Percentiles rank a stretch among this genome's conserved stretches.
Evolutionary conservation across 2,113 vertebrate genomes (phyloP).

Genomic region (Hippocampus abdominalis): DNA sequence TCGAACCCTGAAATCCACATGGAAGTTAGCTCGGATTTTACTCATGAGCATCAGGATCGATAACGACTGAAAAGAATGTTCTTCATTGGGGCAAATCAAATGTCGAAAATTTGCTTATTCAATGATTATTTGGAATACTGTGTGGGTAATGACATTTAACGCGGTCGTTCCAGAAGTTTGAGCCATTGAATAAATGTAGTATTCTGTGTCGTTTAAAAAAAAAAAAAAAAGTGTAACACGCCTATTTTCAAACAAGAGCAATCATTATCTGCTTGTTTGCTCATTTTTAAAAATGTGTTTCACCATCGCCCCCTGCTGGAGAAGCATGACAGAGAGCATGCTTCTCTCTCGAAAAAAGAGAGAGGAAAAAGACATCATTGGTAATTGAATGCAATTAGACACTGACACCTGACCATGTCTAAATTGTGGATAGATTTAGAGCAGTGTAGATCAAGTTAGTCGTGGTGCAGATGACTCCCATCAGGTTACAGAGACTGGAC

Average conservation of each 20-base stretch:
- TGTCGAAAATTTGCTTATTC: background rate
- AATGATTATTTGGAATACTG: background rate
- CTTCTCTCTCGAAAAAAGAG: background rate
- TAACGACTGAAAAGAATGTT: too few relatives aligned
- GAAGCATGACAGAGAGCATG: too few relatives aligned
- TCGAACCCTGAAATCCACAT: background rate
- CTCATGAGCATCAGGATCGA: background rate
- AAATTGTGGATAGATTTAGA: constrained; percentile 75
- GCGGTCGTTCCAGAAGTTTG: background rate
- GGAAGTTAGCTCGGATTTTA: background rate
- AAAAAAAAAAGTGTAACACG: background rate
- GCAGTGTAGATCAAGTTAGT: constrained; percentile 75
- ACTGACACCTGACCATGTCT: constrained; percentile 14
- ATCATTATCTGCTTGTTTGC: background rate
- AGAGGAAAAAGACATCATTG: background rate
- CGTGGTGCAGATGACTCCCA: constrained; percentile 76
- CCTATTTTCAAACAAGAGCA: background rate
- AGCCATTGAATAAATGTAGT: background rate
- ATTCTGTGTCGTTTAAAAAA: background rate
- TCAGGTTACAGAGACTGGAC: constrained; percentile 80
- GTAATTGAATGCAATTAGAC: background rate
- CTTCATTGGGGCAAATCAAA: background rate
- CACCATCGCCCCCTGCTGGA: background rate
- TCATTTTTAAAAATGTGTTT: background rate
- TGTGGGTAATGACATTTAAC: background rate